Base-by-base conservation (phyloP, 2,797 vertebrate genomes). In the Uromys caudimaculatus region DNA sequence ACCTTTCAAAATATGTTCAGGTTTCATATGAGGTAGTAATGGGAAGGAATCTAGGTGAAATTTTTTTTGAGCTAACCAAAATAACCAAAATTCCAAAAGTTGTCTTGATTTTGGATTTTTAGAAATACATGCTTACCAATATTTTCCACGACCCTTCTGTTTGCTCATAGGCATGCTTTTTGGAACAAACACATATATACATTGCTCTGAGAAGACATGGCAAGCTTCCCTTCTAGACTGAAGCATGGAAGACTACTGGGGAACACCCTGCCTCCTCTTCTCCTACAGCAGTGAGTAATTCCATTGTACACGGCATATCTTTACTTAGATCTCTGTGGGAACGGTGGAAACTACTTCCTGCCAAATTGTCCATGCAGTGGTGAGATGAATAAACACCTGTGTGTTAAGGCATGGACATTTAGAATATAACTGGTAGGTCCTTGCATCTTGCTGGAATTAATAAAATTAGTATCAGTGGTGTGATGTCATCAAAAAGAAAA, bases 401-500 rank as follows among this genome's bases (percentile, higher is more conserved):
- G 14, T 58, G 76, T 52, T 69, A 82, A 73, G 56, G 12, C n/a
- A 32, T 8, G 86, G 44, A 44, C 6, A 27, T 58, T 47, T 62
- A 69, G 29, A 94, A 82, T 38, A 75, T 92, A 64, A 69, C 76
- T 86, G 64, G 14, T 76, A 78, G 75, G 50, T 27, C 11, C 50
- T 32, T 41, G 5, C 32, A 83, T 58, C 44, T 58, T 44, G 21
- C 4, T 8, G 85, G 62, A 73, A 41, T 35, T 76, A 71, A 78
- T 71, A 35, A 81, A 69, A 91, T 93, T 76, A 35, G 12, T 90
- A 35, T 5, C 17, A 69, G 4, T 29, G 47, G 41, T 82, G 3
- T 91, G 62, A 79, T 32, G 1, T 87, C 21, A 47, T 50, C 67
- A 89, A 35, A 91, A n/a, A 75, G 86, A 91, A 64, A 93, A 84